Percentiles rank a stretch among this genome's conserved stretches.
These are phyloP conservation scores for Saguinus midas DNA, from an alignment of 2,113 vertebrate genomes.

Conservation along the genomic window DNA sequence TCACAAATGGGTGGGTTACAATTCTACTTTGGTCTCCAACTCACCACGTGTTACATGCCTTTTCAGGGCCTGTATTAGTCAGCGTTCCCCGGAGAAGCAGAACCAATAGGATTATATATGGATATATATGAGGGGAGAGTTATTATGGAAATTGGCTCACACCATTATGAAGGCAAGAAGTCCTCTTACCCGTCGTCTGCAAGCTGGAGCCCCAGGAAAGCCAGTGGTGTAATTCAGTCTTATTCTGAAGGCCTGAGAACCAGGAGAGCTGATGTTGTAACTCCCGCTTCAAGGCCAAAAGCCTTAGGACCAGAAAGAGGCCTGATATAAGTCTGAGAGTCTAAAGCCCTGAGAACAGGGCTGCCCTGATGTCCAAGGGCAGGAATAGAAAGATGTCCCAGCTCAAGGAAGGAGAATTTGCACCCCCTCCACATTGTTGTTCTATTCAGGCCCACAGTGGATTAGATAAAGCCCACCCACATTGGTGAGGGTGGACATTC, in stretches of 20 bases:
- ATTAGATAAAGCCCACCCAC: background rate
- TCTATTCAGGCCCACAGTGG: background rate
- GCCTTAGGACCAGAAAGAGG: background rate
- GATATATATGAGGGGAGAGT: no score
- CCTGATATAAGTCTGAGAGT: fast-evolving
- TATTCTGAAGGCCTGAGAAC: background rate
- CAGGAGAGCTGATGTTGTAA: background rate
- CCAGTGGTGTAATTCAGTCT: background rate
- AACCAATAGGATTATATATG: background rate
- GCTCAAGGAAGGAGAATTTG: background rate
- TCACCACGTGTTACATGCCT: background rate
- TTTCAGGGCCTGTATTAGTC: background rate
- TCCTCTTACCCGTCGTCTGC: background rate
- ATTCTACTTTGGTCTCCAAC: background rate
- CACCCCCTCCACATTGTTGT: background rate
- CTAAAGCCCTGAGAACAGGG: background rate
- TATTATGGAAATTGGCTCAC: background rate
- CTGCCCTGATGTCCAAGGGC: background rate
- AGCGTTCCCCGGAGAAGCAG: background rate
- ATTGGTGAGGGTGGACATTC: background rate
- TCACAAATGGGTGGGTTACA: background rate
- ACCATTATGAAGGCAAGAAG: background rate
- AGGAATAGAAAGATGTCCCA: background rate
- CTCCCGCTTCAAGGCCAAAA: background rate
- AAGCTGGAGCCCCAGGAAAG: background rate